A percentile compares a stretch with the other conserved stretches of the same genome.
Evolutionary conservation across 2,113 vertebrate species (phyloP).

Genomic region (Pitta sordida): DNA sequence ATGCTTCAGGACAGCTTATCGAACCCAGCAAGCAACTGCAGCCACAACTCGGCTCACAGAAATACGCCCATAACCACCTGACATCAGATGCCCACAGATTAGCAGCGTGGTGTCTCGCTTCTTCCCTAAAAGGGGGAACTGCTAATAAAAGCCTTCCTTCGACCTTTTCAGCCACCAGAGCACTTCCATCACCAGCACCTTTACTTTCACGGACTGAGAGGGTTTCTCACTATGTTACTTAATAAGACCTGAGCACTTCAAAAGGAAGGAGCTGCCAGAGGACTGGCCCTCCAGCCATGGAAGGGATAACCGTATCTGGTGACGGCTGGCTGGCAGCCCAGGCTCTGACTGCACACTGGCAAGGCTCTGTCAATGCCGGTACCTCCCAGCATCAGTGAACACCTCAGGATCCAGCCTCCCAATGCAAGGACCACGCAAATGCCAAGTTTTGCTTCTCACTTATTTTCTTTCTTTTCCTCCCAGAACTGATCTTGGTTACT

Average conservation of each 20-base stretch:
- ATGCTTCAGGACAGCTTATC: rapidly evolving
- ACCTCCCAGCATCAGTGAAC: background rate
- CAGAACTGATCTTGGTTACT: background rate
- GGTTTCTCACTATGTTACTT: background rate
- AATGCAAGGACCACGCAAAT: rapidly evolving
- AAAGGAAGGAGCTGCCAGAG: background rate
- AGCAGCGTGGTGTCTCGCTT: background rate
- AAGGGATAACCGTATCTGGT: background rate
- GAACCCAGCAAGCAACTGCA: background rate
- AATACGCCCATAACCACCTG: background rate
- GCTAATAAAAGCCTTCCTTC: background rate
- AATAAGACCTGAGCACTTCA: background rate
- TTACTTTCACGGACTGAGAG: background rate
- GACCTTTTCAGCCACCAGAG: background rate
- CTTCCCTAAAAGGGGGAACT: background rate
- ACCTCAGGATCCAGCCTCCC: background rate
- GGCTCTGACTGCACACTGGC: background rate
- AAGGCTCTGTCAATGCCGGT: background rate
- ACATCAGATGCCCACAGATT: background rate
- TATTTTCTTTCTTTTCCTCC: background rate
- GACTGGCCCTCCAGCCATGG: constrained; percentile 5
- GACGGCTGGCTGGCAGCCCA: background rate
- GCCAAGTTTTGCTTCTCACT: background rate
- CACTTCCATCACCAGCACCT: background rate
- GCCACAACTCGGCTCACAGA: rapidly evolving